These are phyloP conservation scores for Pseudomugil gertrudae DNA, from an alignment of 2,797 vertebrate species.

Conservation along the genomic window DNA sequence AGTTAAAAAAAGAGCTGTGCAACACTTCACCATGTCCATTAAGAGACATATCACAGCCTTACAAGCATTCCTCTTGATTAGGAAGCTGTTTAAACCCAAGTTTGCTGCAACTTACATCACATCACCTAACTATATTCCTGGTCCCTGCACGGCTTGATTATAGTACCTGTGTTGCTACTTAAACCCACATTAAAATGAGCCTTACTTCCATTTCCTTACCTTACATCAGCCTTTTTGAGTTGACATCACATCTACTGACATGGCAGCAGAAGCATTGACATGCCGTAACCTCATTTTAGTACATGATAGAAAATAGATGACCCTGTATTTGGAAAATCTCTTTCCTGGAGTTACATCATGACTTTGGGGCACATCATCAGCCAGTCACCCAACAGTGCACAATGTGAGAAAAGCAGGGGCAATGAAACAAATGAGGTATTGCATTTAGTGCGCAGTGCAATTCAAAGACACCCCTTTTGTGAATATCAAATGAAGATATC, in stretches of 20 bases:
- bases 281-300: constrained; percentile 46
- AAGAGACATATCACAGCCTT: constrained; percentile 33
- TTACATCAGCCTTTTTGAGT: constrained; percentile 67
- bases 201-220: constrained; percentile 60
- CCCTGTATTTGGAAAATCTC: constrained; percentile 43
- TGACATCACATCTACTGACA: constrained; percentile 41
- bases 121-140: constrained; percentile 13
- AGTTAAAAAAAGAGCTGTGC: constrained; percentile 1
- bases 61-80: constrained; percentile 42
- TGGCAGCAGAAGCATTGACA: constrained; percentile 34
- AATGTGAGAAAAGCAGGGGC: constrained; percentile 6
- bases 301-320: constrained; percentile 57
- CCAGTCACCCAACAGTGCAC: constrained; percentile 13
- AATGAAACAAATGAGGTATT: constrained; percentile 21
- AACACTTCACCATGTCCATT: constrained; percentile 36
- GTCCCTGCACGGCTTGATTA: constrained; percentile 23
- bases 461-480: constrained; percentile 12
- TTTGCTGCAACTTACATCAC: constrained; percentile 66
- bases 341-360: constrained; percentile 76
- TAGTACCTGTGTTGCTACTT: constrained; percentile 52
- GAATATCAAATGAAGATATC: constrained; percentile 38
- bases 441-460: constrained; percentile 26
- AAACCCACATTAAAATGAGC: constrained; percentile 41
- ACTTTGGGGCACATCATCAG: constrained; percentile 41
- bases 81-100: constrained; percentile 53